Conservation (phyloP, 2,113 vertebrate genomes). For the Tylochromis polylepis region DNA sequence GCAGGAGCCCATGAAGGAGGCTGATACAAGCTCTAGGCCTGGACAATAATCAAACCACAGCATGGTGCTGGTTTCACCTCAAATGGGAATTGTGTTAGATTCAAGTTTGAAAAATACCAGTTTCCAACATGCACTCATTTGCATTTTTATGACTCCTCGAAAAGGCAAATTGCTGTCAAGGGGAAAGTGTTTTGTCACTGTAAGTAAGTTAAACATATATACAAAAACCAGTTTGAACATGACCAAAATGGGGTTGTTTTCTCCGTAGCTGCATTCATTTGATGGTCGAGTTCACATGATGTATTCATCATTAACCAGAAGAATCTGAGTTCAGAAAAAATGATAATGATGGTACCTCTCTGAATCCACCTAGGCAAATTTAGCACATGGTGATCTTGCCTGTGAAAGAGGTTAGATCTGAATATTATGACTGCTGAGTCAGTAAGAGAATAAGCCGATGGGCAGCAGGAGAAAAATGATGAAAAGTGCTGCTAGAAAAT, state of each 20-base stretch:
- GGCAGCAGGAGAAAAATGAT: neutral
- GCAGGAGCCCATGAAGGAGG: neutral
- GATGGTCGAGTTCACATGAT: neutral
- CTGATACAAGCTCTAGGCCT: constrained; percentile 29
- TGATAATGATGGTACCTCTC: neutral
- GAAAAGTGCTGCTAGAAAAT: constrained; percentile 15
- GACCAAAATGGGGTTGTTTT: accelerated
- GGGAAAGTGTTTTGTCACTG: neutral
- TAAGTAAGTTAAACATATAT: neutral
- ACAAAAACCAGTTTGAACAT: neutral
- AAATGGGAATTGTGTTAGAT: neutral
- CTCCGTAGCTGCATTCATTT: neutral
- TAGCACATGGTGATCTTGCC: neutral
- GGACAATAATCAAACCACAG: constrained; percentile 28
- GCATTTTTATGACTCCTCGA: neutral
- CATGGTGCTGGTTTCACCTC: neutral
- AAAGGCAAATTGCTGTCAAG: neutral
- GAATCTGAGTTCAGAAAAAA: neutral
- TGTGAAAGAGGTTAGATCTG: neutral
- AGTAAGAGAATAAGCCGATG: neutral
- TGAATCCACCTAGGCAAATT: neutral
- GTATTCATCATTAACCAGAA: neutral
- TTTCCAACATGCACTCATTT: neutral
- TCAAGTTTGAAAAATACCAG: neutral
- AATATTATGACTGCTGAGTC: neutral